A percentile compares a stretch with the other conserved stretches of the same genome.
Conservation (phyloP, 2,113 vertebrate species). For the Lasiurus cinereus region DNA sequence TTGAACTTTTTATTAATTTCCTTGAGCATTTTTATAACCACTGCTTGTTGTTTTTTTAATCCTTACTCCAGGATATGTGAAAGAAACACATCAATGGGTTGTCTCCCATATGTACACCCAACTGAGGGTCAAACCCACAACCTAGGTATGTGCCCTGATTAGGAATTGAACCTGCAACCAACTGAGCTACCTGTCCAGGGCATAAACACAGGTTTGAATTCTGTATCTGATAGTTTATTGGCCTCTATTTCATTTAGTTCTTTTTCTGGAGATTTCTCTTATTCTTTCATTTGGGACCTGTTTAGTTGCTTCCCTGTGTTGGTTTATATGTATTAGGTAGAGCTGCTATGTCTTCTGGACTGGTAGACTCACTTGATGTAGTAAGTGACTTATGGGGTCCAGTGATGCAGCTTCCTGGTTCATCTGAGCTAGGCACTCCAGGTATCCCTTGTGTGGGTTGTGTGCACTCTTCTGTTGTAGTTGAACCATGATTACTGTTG, state of each 20-base stretch:
- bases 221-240: neutral
- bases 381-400: neutral
- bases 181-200: no score
- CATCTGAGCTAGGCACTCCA: neutral
- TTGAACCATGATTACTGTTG: neutral
- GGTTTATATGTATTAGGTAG: neutral
- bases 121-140: no score
- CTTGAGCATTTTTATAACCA: neutral
- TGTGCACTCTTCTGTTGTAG: neutral
- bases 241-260: neutral
- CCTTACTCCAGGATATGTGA: no score
- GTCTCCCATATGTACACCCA: no score
- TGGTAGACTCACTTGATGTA: neutral
- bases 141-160: no score
- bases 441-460: neutral
- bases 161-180: no score
- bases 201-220: neutral
- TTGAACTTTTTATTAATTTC: neutral
- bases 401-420: neutral
- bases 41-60: no score
- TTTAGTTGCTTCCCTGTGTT: neutral
- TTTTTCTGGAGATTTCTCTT: neutral
- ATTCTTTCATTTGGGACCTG: neutral
- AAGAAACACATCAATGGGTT: no score
- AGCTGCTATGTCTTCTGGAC: neutral